Evolutionary conservation across 2,888 invertebrate genomes (phyloP).

Genomic region (Drosophila gaucha): DNA sequence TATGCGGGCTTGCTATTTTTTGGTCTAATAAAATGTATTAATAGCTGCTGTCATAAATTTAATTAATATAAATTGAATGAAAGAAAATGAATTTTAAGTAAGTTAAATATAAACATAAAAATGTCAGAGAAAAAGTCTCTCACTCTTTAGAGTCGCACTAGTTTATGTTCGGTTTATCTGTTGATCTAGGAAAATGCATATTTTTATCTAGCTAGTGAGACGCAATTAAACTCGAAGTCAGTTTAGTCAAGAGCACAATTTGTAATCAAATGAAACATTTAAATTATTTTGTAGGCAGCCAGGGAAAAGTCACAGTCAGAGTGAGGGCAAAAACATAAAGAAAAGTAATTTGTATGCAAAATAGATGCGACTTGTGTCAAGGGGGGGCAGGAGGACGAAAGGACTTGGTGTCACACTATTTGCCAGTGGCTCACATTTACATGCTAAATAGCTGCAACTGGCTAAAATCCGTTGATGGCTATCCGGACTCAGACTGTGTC

Average conservation of each 20-base stretch:
- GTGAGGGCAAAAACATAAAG: slow-evolving; percentile 67
- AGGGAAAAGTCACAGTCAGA: slow-evolving; percentile 6
- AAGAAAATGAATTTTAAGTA: too few relatives aligned
- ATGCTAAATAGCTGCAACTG: slow-evolving; percentile 74
- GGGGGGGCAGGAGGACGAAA: background rate
- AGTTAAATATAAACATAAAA: slow-evolving; percentile 8
- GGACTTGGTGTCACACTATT: slow-evolving; percentile 49
- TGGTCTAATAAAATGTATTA: background rate
- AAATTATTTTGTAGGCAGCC: slow-evolving; percentile 72
- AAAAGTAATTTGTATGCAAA: slow-evolving; percentile 80
- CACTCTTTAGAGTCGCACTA: background rate
- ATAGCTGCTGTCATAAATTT: background rate
- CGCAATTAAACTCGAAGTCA: slow-evolving; percentile 45
- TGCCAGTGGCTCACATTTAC: slow-evolving; percentile 70
- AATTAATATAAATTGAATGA: background rate
- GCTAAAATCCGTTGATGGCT: slow-evolving; percentile 65
- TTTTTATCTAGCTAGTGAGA: slow-evolving; percentile 16
- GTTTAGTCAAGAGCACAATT: slow-evolving; percentile 43
- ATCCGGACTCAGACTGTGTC: slow-evolving; percentile 30
- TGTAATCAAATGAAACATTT: slow-evolving; percentile 79
- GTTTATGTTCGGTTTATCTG: slow-evolving; percentile 8
- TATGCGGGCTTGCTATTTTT: background rate
- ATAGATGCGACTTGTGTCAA: slow-evolving; percentile 49
- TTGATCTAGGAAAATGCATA: slow-evolving; percentile 17
- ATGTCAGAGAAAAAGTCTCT: background rate